These are phyloP conservation scores for Lates japonicus DNA, from an alignment of 2,797 vertebrate genomes.

Conservation along the genomic window DNA sequence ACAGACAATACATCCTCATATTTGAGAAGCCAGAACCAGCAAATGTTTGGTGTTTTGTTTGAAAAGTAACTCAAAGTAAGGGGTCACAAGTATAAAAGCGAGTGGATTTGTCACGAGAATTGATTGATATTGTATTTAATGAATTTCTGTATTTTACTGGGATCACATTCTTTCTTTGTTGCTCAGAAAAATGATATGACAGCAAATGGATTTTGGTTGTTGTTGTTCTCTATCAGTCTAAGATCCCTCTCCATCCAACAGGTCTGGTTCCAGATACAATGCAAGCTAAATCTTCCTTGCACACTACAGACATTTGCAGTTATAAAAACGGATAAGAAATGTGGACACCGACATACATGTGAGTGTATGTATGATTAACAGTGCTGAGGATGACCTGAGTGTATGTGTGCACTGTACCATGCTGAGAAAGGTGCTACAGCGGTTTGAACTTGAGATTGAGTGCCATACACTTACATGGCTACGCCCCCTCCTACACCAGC, in stretches of 20 bases:
- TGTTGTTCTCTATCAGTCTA: too few relatives aligned
- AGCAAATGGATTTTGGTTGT: too few relatives aligned
- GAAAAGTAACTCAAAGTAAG: background rate
- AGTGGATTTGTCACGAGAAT: background rate
- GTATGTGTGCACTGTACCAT: conserved; percentile 1
- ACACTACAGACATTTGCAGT: background rate
- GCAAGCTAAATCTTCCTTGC: too few relatives aligned
- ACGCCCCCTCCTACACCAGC: conserved; percentile 11
- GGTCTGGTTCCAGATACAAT: too few relatives aligned
- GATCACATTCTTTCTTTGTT: too few relatives aligned
- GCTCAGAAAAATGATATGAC: too few relatives aligned
- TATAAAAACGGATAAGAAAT: background rate
- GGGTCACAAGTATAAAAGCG: too few relatives aligned
- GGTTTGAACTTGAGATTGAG: conserved; percentile 72
- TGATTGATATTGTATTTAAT: background rate
- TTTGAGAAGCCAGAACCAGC: background rate
- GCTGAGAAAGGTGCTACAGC: conserved; percentile 50
- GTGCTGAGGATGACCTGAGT: background rate
- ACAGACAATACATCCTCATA: background rate
- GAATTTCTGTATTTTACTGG: background rate
- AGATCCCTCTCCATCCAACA: too few relatives aligned
- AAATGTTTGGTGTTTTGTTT: background rate
- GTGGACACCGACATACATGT: background rate
- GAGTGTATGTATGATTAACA: conserved; percentile 10
- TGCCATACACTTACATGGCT: conserved; percentile 47